These are phyloP conservation scores for Pocota personata DNA, from an alignment of 2,888 invertebrate genomes.

Conservation along the genomic window DNA sequence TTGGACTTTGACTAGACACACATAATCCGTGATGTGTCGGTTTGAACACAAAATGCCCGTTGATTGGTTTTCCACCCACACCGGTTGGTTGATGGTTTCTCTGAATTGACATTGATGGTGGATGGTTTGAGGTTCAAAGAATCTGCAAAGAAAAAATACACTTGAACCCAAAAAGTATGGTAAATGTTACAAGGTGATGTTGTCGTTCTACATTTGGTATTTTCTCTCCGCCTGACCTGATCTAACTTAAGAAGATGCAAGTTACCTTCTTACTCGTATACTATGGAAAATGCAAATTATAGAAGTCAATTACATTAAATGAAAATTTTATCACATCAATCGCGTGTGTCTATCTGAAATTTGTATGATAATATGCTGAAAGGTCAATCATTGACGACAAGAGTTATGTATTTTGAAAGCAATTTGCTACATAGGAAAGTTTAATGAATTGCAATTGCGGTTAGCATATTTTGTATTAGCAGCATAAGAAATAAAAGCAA, in stretches of 20 bases:
- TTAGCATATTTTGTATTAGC: not conserved
- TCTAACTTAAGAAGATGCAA: not conserved
- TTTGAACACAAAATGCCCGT: constrained; percentile 5
- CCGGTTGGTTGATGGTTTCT: not conserved
- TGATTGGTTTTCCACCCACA: constrained; percentile 52
- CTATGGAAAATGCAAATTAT: constrained; percentile 36
- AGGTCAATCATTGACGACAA: constrained; percentile 31
- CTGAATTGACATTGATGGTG: constrained; percentile 25
- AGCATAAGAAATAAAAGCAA: not conserved
- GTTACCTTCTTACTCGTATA: not conserved
- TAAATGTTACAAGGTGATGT: constrained; percentile 40
- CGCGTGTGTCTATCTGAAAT: not conserved
- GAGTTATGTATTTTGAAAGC: not conserved
- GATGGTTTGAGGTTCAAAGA: constrained; percentile 5
- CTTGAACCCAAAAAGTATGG: not conserved
- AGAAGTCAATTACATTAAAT: constrained; percentile 43
- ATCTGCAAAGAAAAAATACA: not conserved
- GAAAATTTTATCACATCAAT: constrained; percentile 25
- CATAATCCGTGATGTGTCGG: constrained; percentile 44
- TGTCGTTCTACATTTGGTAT: constrained; percentile 37
- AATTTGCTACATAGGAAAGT: not conserved
- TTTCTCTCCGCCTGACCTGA: not conserved
- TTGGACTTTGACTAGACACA: constrained; percentile 27
- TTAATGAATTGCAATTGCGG: not conserved
- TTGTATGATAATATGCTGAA: constrained; percentile 14